Base-by-base conservation (phyloP, 2,888 invertebrate species). In the Trilocha varians region DNA sequence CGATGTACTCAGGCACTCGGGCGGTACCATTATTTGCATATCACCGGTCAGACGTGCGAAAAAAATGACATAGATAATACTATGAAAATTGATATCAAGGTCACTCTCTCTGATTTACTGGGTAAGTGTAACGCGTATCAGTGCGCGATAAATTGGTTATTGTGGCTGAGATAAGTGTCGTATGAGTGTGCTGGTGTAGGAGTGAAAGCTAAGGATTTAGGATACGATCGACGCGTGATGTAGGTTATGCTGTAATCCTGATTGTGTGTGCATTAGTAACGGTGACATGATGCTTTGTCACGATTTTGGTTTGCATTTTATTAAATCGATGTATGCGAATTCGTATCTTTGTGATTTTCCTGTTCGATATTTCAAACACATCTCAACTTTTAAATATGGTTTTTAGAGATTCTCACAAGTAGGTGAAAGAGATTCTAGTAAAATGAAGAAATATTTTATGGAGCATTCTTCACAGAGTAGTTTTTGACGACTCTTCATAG, bases 41-140 rank as follows among this genome's bases (percentile, higher is more conserved):
- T 72, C 55, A 57, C 52, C 63, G 59, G 67, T 70, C 75, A 76
- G 73, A 75, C 70, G 62, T 50, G 51, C 43, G 70, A n/a, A 82
- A 82, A 80, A 84, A 84, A 73, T 78, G 83, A 76, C 84, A 82
- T 76, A 65, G 61, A 63, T 64, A 64, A 62, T 66, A 62, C 57
- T 56, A 25, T 65, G 62, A 74, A 67, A 78, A 84, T 75, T 65
- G 66, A 72, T 80, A 84, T 83, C 84, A 85, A 85, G 84, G 84
- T 63, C 80, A 72, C 76, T 74, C 80, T 82, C 80, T 78, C 79
- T 56, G 48, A 57, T 60, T 82, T 78, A 82, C 73, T 83, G 65
- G 84, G 84, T 85, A 79, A 85, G 82, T 84, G 78, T 85, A 84
- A 79, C 84, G 74, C 65, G 70, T 70, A 77, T 75, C 70, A 72